A percentile compares a stretch with the other conserved stretches of the same genome.
Conservation (phyloP, 1,140 invertebrate species). For the Micrasema longulum region DNA sequence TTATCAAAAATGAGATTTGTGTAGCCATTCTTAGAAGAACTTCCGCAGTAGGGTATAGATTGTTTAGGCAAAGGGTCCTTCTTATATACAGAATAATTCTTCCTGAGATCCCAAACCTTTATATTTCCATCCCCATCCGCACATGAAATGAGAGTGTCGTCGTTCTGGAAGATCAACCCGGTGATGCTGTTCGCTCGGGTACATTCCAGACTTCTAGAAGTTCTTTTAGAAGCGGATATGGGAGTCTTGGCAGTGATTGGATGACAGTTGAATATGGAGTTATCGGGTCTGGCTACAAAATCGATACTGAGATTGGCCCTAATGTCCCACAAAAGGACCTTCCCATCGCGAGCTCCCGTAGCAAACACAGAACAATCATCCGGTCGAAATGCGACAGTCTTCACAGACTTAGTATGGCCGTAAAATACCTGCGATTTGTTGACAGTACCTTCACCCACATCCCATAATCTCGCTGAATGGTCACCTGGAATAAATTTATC, state of each 20-base stretch:
- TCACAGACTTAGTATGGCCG: slow-evolving; percentile 83
- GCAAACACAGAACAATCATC: slow-evolving; percentile 81
- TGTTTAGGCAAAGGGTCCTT: slow-evolving; percentile 78
- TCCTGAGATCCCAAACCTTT: slow-evolving; percentile 89
- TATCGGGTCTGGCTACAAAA: slow-evolving; percentile 69
- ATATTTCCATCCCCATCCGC: slow-evolving; percentile 86
- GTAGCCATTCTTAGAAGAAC: slow-evolving; percentile 78
- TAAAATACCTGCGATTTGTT: slow-evolving; percentile 71
- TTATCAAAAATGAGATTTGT: slow-evolving; percentile 83
- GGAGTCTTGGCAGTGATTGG: slow-evolving; percentile 65
- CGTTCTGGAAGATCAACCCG: slow-evolving; percentile 82
- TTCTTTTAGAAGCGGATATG: slow-evolving; percentile 63
- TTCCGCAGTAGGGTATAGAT: slow-evolving; percentile 77
- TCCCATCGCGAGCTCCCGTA: slow-evolving; percentile 86
- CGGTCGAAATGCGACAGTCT: slow-evolving; percentile 79
- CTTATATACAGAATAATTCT: slow-evolving; percentile 79
- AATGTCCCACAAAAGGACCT: slow-evolving; percentile 87
- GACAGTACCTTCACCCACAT: slow-evolving; percentile 66
- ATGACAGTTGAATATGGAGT: slow-evolving; percentile 74
- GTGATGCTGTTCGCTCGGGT: slow-evolving; percentile 76
- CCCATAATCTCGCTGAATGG: slow-evolving; percentile 82
- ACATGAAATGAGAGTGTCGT: slow-evolving; percentile 81
- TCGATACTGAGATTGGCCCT: slow-evolving; percentile 67
- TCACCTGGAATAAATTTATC: slow-evolving; percentile 71
- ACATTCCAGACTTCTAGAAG: slow-evolving; percentile 56